Base-by-base conservation (phyloP, 2,113 vertebrate species). In the Antechinus flavipes region DNA sequence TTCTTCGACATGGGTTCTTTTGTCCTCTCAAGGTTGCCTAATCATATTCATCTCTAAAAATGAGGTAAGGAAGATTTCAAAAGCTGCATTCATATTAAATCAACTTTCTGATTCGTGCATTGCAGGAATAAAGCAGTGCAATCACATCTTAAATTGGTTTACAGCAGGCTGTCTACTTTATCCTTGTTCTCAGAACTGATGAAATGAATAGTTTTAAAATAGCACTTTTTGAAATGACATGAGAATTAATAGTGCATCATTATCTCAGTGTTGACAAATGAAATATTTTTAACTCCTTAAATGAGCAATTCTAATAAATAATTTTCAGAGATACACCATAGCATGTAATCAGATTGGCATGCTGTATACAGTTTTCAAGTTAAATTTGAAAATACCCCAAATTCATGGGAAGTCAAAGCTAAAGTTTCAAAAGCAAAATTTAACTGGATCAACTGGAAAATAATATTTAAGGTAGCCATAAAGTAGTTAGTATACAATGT, bases 191-290 rank as follows among this genome's bases (percentile, higher is more conserved):
- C 90, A 52, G 96, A 98, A 97, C 49, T 96, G 95, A 98, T 97
- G 96, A 97, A 94, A 98, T 90, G 91, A 98, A 96, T 91, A 97
- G 84, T 93, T 98, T 92, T 96, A 98, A 98, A 98, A 97, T 93
- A 98, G 97, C 19, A 97, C 90, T 68, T 95, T 97, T 96, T 97
- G 91, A 98, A 98, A 98, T 96, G 11, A 98, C 98, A 97, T 27
- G 47, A 54, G 91, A 98, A 98, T 98, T 97, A 96, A 97, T 9
- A 54, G 76, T 54, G 56, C 49, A 93, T 93, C 97, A 91, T 95
- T 96, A 97, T 76, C 96, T 93, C 92, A 93, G 91, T 42, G 96
- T 84, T 92, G 94, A 97, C 93, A 97, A 5, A n/a, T 93, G 97
- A 96, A 92, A 92, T 96, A 1, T 0, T 93, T 96, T 97, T 96